A percentile compares a stretch with the other conserved stretches of the same genome.
phyloP scores from a whole-genome alignment of 2,113 vertebrate species.

The Myotis yumanensis region DNA sequence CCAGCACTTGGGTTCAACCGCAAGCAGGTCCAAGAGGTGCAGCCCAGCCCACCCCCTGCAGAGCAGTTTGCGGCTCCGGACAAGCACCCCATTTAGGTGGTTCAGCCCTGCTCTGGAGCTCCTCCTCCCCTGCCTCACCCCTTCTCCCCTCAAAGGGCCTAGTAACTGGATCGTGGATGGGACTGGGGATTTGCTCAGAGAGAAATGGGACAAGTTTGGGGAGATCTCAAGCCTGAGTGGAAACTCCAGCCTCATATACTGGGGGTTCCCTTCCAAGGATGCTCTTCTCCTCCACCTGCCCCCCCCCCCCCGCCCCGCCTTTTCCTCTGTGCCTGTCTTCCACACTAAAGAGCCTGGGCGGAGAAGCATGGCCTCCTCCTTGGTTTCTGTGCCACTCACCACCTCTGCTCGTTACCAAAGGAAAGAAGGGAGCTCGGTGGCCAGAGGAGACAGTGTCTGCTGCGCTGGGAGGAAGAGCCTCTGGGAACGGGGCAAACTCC shows the following conservation, averaged over 20 bases:
- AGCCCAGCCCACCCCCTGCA: neutral
- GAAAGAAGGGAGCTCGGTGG: neutral
- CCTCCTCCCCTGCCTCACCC: neutral
- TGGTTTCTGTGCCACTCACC: neutral
- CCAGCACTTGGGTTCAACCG: neutral
- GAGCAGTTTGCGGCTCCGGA: neutral
- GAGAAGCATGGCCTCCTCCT: neutral
- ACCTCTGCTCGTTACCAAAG: neutral
- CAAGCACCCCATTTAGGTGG: too few relatives aligned
- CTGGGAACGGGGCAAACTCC: neutral
- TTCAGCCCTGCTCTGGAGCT: rapidly evolving
- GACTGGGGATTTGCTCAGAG: neutral
- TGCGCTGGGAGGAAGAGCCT: neutral
- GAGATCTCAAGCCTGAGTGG: neutral
- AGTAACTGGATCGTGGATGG: too few relatives aligned
- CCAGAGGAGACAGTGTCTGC: neutral
- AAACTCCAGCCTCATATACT: neutral
- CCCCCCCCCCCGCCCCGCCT: too few relatives aligned
- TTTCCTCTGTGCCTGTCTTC: neutral
- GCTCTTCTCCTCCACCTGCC: rapidly evolving
- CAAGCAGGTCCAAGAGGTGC: neutral
- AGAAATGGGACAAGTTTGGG: neutral
- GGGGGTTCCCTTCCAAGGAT: too few relatives aligned
- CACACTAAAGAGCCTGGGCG: neutral
- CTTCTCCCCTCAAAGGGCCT: neutral